These are phyloP conservation scores for Clarias pachynema DNA, from an alignment of 2,797 vertebrate genomes.

Conservation along the genomic window DNA sequence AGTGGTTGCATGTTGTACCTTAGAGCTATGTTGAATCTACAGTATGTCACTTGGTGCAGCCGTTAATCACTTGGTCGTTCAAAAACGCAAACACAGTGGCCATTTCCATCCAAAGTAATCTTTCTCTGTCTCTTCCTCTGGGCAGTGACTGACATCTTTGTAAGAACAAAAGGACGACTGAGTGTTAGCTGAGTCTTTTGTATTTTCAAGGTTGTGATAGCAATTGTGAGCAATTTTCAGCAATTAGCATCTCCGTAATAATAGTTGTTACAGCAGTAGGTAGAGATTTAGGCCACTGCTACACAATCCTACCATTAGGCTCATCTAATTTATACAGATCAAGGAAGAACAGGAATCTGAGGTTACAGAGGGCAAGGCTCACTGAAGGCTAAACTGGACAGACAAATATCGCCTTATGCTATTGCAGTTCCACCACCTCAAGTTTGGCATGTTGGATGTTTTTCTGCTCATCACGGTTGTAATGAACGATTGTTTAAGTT, in stretches of 20 bases:
- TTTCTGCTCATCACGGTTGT: neutral
- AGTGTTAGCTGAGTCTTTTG: slow-evolving; percentile 46
- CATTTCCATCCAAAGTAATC: neutral
- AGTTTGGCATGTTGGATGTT: neutral
- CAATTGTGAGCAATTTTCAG: slow-evolving; percentile 23
- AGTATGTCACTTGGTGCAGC: neutral
- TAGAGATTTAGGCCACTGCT: neutral
- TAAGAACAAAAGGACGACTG: slow-evolving; percentile 64
- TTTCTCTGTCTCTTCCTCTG: slow-evolving; percentile 56
- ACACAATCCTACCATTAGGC: neutral
- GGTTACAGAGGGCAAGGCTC: neutral
- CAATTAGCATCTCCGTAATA: slow-evolving; percentile 26
- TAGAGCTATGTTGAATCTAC: neutral
- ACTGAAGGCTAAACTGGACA: neutral
- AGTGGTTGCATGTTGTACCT: neutral
- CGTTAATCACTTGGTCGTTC: neutral
- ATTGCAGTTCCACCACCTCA: neutral
- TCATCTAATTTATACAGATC: neutral
- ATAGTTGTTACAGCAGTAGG: slow-evolving; percentile 13
- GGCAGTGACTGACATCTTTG: slow-evolving; percentile 51
- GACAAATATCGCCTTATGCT: neutral
- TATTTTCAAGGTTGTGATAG: slow-evolving; percentile 16
- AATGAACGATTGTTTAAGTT: neutral
- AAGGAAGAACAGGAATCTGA: neutral
- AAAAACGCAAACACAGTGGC: neutral